Evolutionary conservation across 2,888 invertebrate species (phyloP).

Genomic region (Oeneis ivallda): DNA sequence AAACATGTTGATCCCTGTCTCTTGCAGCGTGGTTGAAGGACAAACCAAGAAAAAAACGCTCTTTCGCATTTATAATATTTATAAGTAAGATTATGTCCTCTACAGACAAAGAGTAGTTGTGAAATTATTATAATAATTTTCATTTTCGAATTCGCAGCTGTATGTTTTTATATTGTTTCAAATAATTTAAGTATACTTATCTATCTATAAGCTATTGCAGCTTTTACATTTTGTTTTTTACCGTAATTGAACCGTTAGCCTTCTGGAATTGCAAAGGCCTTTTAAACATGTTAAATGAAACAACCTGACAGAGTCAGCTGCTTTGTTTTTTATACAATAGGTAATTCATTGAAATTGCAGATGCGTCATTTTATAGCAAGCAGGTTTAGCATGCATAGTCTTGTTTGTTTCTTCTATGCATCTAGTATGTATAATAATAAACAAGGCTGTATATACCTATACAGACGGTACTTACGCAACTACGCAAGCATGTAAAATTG

Average conservation of each 20-base stretch:
- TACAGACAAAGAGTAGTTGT: too few relatives aligned
- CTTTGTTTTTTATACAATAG: constrained; percentile 34
- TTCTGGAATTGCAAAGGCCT: not conserved
- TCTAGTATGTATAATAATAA: too few relatives aligned
- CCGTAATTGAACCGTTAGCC: not conserved
- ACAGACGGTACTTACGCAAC: not conserved
- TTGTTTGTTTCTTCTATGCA: constrained; percentile 22
- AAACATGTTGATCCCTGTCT: too few relatives aligned
- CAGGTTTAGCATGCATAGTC: constrained; percentile 30
- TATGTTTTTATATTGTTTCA: not conserved
- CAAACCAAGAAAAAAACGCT: too few relatives aligned
- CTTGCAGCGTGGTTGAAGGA: too few relatives aligned
- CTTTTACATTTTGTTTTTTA: not conserved
- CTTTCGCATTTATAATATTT: too few relatives aligned
- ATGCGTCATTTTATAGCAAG: constrained; percentile 33
- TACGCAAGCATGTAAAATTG: constrained; percentile 11
- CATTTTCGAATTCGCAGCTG: not conserved
- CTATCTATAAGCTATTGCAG: too few relatives aligned
- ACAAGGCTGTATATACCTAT: too few relatives aligned
- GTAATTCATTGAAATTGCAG: constrained; percentile 31
- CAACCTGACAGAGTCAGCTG: constrained; percentile 16
- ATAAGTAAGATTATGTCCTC: too few relatives aligned
- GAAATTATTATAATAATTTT: not conserved
- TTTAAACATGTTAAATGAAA: constrained; percentile 15
- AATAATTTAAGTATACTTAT: too few relatives aligned